Conservation (phyloP, 2,797 vertebrate genomes). For the Merluccius polli region DNA sequence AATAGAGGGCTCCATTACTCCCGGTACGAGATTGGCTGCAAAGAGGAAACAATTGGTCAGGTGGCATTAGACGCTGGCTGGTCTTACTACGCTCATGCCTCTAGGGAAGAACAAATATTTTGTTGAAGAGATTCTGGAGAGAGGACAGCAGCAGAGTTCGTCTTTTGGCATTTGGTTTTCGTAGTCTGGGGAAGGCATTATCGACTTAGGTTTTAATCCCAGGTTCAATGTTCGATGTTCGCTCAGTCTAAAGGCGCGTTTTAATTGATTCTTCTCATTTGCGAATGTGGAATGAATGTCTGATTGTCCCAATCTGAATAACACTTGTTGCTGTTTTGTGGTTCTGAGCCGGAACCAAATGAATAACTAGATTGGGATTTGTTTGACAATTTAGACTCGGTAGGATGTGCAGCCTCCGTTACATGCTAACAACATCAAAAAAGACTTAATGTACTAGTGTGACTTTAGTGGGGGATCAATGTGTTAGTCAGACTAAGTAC, state of each 20-base stretch:
- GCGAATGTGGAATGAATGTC: not conserved
- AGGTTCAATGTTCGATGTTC: not conserved
- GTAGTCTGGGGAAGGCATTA: not conserved
- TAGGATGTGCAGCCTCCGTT: not conserved
- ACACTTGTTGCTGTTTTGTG: too few species aligned
- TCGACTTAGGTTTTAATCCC: not conserved
- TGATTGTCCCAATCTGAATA: not conserved
- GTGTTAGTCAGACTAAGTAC: not conserved
- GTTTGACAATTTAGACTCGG: not conserved
- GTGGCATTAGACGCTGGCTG: not conserved
- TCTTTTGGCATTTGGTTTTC: not conserved
- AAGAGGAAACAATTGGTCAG: conserved; percentile 1
- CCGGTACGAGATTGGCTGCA: not conserved
- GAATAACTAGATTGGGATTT: not conserved
- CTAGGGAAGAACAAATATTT: not conserved
- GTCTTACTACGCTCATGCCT: not conserved
- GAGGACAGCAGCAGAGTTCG: not conserved
- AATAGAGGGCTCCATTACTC: not conserved
- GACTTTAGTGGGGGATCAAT: not conserved
- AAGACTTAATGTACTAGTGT: not conserved
- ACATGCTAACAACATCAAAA: not conserved
- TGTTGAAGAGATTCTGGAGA: not conserved
- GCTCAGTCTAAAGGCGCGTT: not conserved
- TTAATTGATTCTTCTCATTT: too few species aligned
- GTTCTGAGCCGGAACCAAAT: not conserved